Evolutionary conservation across 2,797 vertebrate genomes (phyloP).

Genomic region (Sebastes itinus): DNA sequence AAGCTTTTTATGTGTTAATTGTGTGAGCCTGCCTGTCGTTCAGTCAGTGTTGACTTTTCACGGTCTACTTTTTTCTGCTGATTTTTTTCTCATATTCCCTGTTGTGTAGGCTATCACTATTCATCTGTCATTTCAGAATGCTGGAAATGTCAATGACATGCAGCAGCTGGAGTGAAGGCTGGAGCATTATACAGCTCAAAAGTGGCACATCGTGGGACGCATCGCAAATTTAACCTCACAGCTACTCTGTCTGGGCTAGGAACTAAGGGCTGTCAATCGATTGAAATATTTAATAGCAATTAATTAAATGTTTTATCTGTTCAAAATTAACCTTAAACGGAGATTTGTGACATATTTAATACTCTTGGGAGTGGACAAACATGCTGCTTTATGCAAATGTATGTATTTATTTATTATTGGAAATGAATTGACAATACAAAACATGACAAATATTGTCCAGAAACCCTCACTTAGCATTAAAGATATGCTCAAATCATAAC

Average conservation of each 20-base stretch:
- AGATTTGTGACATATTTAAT: too few species aligned
- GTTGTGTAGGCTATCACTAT: constrained; percentile 21
- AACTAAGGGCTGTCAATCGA: neutral
- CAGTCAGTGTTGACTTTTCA: constrained; percentile 21
- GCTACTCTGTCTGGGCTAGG: neutral
- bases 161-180: constrained; percentile 38
- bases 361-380: too few species aligned
- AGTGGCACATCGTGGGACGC: neutral
- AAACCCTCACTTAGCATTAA: too few species aligned
- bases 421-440: too few species aligned
- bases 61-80: neutral
- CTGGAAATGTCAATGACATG: constrained; percentile 59
- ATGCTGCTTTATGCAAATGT: too few species aligned
- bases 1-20: constrained; percentile 36
- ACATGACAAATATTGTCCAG: too few species aligned
- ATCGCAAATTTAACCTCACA: constrained; percentile 28
- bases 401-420: too few species aligned
- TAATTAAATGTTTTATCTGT: too few species aligned
- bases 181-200: constrained; percentile 1
- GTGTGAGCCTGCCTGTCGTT: constrained; percentile 7
- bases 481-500: too few species aligned
- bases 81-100: constrained; percentile 1
- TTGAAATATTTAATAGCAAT: too few species aligned
- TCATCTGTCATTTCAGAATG: constrained; percentile 26
- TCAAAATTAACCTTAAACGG: too few species aligned